Evolutionary conservation across 2,113 vertebrate species (phyloP).

Genomic region (Empidonax traillii): DNA sequence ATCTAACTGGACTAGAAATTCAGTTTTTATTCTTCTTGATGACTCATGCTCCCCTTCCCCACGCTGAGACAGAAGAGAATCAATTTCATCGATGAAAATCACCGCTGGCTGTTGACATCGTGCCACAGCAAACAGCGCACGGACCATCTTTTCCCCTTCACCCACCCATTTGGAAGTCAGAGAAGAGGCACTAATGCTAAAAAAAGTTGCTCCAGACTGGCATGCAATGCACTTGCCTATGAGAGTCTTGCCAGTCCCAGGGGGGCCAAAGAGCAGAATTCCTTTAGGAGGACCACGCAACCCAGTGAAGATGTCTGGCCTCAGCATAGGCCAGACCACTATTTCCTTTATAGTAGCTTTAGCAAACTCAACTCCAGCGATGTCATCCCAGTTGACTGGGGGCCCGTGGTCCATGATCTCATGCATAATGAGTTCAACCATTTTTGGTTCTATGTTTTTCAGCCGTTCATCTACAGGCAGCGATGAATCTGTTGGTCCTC

Average conservation of each 20-base stretch:
- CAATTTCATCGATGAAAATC: conserved; percentile 97
- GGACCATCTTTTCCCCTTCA: conserved; percentile 97
- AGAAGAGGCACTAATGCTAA: conserved; percentile 96
- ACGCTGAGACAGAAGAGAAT: conserved; percentile 91
- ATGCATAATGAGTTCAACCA: conserved; percentile 93
- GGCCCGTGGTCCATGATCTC: conserved; percentile 97
- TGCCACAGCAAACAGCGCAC: conserved; percentile 90
- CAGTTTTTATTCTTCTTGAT: conserved; percentile 93
- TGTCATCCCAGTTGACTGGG: conserved; percentile 91
- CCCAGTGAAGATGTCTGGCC: conserved; percentile 95
- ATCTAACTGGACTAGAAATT: conserved; percentile 96
- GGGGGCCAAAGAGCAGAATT: conserved; percentile 93
- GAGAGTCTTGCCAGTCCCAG: conserved; percentile 95
- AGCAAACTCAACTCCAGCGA: conserved; percentile 94
- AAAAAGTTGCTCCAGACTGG: conserved; percentile 96
- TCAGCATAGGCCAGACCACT: conserved; percentile 97
- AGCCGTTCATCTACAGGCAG: conserved; percentile 82
- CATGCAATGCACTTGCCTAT: conserved; percentile 97
- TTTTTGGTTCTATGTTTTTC: conserved; percentile 93
- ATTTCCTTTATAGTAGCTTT: conserved; percentile 97
- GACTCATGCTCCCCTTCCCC: conserved; percentile 95
- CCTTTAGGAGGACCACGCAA: conserved; percentile 95
- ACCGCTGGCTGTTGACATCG: conserved; percentile 93
- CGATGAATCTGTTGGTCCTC: not conserved
- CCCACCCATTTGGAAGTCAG: conserved; percentile 98